These are phyloP conservation scores for Margarornis squamiger DNA, from an alignment of 2,797 vertebrate genomes.

Conservation along the genomic window DNA sequence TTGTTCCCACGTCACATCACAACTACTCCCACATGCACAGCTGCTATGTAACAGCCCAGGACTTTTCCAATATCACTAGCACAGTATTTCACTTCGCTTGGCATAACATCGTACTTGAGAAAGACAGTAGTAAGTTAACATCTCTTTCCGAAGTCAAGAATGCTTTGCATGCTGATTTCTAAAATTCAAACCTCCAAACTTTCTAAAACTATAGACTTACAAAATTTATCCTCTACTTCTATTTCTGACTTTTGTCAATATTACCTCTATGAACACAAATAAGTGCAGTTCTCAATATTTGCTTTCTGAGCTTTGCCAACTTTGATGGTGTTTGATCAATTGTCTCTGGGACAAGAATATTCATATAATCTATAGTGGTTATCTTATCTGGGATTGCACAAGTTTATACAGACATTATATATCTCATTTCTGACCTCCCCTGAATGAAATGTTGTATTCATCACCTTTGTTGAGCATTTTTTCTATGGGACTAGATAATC, in stretches of 20 bases:
- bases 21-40: neutral
- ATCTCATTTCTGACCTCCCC: neutral
- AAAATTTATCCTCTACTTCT: neutral
- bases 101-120: neutral
- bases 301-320: neutral
- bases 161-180: neutral
- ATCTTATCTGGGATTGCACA: neutral
- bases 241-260: neutral
- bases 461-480: neutral
- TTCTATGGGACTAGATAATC: neutral
- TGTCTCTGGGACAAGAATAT: neutral
- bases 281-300: neutral
- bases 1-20: rapidly evolving
- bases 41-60: neutral
- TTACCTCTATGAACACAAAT: neutral
- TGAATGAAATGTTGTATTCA: neutral
- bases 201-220: neutral
- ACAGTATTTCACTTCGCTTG: neutral
- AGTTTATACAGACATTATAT: neutral
- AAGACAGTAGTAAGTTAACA: neutral
- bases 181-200: neutral
- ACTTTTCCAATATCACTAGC: neutral
- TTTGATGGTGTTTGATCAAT: neutral
- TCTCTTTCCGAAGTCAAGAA: neutral
- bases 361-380: neutral